Percentiles rank a stretch among this genome's conserved stretches.
Evolutionary conservation across 1,140 invertebrate genomes (phyloP).

Genomic region (Cryptotermes secundus): DNA sequence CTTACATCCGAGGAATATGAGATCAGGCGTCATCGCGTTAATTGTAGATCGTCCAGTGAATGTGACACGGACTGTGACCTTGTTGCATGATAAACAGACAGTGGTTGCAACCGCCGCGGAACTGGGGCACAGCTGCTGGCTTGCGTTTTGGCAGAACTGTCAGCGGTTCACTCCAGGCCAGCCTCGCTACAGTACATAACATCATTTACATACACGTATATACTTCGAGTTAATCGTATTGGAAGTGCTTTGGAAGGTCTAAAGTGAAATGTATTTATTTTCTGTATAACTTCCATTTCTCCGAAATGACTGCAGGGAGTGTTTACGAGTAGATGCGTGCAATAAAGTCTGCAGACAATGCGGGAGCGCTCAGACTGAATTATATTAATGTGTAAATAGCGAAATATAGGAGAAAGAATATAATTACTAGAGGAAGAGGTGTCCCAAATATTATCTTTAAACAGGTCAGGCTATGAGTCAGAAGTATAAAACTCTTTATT

Average conservation of each 20-base stretch:
- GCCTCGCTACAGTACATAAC: neutral
- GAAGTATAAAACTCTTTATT: too few relatives aligned
- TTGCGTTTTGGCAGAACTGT: neutral
- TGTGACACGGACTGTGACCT: neutral
- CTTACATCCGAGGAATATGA: neutral
- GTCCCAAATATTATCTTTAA: too few relatives aligned
- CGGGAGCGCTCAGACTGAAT: too few relatives aligned
- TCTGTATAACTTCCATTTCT: too few relatives aligned
- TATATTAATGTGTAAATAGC: too few relatives aligned
- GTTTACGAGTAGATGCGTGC: too few relatives aligned
- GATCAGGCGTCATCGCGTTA: neutral
- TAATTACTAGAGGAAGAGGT: too few relatives aligned
- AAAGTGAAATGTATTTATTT: too few relatives aligned
- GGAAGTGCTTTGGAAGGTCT: neutral
- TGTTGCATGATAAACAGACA: neutral
- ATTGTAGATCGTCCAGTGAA: neutral
- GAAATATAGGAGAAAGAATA: too few relatives aligned
- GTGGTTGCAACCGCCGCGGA: neutral
- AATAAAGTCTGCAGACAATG: too few relatives aligned
- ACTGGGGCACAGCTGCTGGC: neutral
- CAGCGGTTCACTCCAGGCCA: neutral
- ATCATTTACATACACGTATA: neutral
- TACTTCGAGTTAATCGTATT: neutral
- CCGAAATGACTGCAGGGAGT: too few relatives aligned
- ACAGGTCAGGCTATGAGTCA: too few relatives aligned